Evolutionary conservation across 2,113 vertebrate species (phyloP).

Genomic region (Xyrauchen texanus): DNA sequence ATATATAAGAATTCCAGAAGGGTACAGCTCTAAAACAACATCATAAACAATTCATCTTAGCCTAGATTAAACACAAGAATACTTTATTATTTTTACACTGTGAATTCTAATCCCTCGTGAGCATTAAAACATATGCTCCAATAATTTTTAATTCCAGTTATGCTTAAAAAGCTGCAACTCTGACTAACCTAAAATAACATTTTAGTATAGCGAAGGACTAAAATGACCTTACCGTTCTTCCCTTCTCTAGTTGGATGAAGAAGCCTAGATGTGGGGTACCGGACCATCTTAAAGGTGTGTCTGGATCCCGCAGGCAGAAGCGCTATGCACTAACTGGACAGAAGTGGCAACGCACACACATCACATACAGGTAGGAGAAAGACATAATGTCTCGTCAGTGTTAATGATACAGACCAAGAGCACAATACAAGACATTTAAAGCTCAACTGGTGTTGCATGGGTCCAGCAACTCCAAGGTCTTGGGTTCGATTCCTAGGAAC

Average conservation of each 20-base stretch:
- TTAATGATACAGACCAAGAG: background rate
- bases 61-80: too few relatives aligned
- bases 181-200: background rate
- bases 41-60: too few relatives aligned
- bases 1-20: background rate
- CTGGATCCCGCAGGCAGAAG: constrained; percentile 81
- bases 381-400: constrained; percentile 29
- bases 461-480: too few relatives aligned
- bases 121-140: too few relatives aligned
- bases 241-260: constrained; percentile 90
- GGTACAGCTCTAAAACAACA: too few relatives aligned
- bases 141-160: background rate
- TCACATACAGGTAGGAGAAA: constrained; percentile 92
- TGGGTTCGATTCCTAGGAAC: too few relatives aligned
- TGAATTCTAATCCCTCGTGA: too few relatives aligned
- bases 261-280: constrained; percentile 94
- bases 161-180: background rate
- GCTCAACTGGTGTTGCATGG: too few relatives aligned
- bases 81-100: too few relatives aligned
- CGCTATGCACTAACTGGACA: constrained; percentile 95
- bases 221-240: background rate
- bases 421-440: background rate
- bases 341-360: constrained; percentile 97
- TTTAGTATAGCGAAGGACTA: background rate
- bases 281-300: constrained; percentile 82